Conservation (phyloP, 1,140 invertebrate genomes). For the Formica exsecta region DNA sequence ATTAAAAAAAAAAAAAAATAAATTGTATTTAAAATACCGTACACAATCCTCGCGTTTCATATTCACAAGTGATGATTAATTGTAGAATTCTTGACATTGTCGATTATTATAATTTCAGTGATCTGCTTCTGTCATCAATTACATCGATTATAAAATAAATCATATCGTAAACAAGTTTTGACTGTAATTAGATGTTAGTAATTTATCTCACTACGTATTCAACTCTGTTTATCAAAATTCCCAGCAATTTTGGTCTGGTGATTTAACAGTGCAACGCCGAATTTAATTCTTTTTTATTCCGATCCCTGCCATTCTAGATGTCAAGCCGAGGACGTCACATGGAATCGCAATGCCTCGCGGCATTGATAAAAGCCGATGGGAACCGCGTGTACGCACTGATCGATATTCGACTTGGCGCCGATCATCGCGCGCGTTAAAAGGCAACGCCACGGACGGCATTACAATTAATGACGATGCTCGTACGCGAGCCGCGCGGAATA, state of each 20-base stretch:
- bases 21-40: too few relatives aligned
- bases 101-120: not conserved
- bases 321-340: not conserved
- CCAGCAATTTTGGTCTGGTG: not conserved
- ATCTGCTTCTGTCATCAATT: not conserved
- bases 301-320: not conserved
- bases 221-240: not conserved
- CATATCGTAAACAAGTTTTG: not conserved
- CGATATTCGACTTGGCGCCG: conserved; percentile 78
- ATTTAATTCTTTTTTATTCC: not conserved
- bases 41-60: too few relatives aligned
- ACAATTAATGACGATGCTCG: conserved; percentile 80
- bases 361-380: conserved; percentile 36
- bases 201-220: not conserved
- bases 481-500: conserved; percentile 75
- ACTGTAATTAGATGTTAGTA: too few relatives aligned
- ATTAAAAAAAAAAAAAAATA: not conserved
- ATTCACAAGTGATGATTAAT: too few relatives aligned
- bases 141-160: not conserved
- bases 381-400: conserved; percentile 69
- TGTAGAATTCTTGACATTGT: not conserved
- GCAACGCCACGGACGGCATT: conserved; percentile 77
- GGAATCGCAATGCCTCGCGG: conserved; percentile 20
- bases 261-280: not conserved
- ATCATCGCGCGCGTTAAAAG: conserved; percentile 79